Base-by-base conservation (phyloP, 2,888 invertebrate species). In the Philopedon plagiatum region DNA sequence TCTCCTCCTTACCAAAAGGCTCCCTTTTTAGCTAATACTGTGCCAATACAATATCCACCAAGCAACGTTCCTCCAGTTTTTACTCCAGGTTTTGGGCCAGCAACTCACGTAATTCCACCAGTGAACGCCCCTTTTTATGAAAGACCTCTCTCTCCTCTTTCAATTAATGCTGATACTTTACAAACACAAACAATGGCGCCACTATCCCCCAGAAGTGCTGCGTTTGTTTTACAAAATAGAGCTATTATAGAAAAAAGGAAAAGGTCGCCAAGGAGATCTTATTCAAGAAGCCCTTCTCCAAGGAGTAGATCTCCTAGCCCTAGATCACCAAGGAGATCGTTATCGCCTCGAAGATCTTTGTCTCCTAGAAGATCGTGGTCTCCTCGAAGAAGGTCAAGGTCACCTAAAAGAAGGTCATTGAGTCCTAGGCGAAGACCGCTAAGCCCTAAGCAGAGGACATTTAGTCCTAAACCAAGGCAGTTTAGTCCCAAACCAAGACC, bases 141-240 rank as follows among this genome's bases (percentile, higher is more conserved):
- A 29, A 75, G 82, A 44, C 81, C 83, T 0, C 32, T 83, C n/a
- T 83, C 85, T 1, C 85, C 85, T 1, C 77, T 85, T 8, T 66
- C 75, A 5, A 77, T 85, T 39, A 83, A 84, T 67, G 82, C 85
- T 0, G 83, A 85, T 57, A 75, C 79, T 13, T 68, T 79, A 19
- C 75, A 77, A 21, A 78, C 78, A 0, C 77, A 78, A 65, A 77
- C 80, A 0, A 80, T 83, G 80, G 86, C 85, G 2, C 85, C 85
- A 0, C 75, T 86, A 29, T 85, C 85, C 8, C 86, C 86, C 0
- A 78, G 86, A 76, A 86, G 86, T 76, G 86, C 86, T 5, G 85
- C 85, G 13, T 86, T 86, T 75, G 86, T 86, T 5, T 71, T 86
- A 61, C 80, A 86, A 77, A 86, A 86, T 75, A 81, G 85, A 15